A percentile compares a stretch with the other conserved stretches of the same genome.
phyloP scores from a whole-genome alignment of 2,113 vertebrate genomes.

The Callorhinus ursinus region DNA sequence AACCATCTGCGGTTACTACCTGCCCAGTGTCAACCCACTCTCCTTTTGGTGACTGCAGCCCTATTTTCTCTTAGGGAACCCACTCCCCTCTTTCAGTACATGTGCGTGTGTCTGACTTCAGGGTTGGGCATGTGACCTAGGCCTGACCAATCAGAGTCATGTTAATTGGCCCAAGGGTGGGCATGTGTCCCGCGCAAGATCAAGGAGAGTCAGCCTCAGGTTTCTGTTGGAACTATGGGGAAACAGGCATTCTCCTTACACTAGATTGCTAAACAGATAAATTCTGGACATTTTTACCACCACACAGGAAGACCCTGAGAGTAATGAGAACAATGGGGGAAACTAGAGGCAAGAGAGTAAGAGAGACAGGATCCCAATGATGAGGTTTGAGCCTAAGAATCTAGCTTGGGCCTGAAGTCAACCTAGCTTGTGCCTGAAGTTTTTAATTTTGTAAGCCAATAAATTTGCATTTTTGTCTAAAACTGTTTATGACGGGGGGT shows the following conservation, averaged over 20 bases:
- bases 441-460: neutral
- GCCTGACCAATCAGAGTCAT: neutral
- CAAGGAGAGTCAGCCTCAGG: neutral
- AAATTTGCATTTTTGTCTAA: neutral
- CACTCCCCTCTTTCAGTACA: neutral
- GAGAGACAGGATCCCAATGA: neutral
- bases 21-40: rapidly evolving
- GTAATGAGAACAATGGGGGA: neutral
- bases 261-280: neutral
- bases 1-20: neutral
- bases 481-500: neutral
- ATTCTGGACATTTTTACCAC: neutral
- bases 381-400: neutral
- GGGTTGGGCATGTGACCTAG: neutral
- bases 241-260: neutral
- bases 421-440: neutral
- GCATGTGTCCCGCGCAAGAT: neutral
- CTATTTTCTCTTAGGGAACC: neutral
- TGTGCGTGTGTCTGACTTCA: neutral
- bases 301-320: neutral
- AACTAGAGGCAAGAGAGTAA: neutral
- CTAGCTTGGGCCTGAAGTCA: neutral
- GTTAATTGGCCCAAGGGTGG: neutral
- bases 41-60: neutral
- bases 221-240: neutral